Evolutionary conservation across 35 echinoderm and acorn worm genomes (phyloP), one percentile per base, ranked within the genome.

Genomic region (Stichopus chloronotus): DNA sequence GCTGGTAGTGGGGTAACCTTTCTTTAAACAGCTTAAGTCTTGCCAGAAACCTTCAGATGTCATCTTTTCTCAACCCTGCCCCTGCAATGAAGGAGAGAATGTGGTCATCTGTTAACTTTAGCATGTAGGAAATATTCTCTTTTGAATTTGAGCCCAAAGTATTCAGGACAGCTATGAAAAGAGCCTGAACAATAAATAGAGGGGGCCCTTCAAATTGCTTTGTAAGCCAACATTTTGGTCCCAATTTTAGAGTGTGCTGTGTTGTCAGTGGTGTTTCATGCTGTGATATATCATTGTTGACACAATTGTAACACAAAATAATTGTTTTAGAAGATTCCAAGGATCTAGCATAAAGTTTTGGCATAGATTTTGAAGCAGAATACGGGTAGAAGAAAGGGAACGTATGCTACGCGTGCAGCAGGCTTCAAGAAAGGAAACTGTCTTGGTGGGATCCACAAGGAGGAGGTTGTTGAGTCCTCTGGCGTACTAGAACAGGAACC

Each of bases 361-460:
- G 23, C 6, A 23, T 25, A 24, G 9, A 43, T 78, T 11, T 78
- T 4, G 2, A 11, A 78, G 21, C 23, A 21, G 9, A 78, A 78
- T 21, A 78, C 21, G 76, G 76, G 76, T 78, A 78, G 76, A 25
- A 78, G 76, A 19, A 78, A 78, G 17, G 76, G 76, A 78, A 78
- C 21, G 76, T 43, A 25, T 21, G 20, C 21, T 2, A 78, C 7
- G 76, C 9, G 11, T 14, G 76, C 76, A 78, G 52, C 76, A 78
- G 52, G 21, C 17, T 78, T 78, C 76, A 78, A 21, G 52, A 78
- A 78, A 78, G 76, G 76, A 21, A 78, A 78, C 20, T 25, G 1
- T 8, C 21, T 78, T 78, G 76, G 76, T 78, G 9, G 23, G 8
- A 17, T 1, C 21, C 8, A 8, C 17, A 17, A 6, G 4, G 23